Base-by-base conservation (phyloP, 1,140 invertebrate species). In the Macrosteles quadrilineatus region DNA sequence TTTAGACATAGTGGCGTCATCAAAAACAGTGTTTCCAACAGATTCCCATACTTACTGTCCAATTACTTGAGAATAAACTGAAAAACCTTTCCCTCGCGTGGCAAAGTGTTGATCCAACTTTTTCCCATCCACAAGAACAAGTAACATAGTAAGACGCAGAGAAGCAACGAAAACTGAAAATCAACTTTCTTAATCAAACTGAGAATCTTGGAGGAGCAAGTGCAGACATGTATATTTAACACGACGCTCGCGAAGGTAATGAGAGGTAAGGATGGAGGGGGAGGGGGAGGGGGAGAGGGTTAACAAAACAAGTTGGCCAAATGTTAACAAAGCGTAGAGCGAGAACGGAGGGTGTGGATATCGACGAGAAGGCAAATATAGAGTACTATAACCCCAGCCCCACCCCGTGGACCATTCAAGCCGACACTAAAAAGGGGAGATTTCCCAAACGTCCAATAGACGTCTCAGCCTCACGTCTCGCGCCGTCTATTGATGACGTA, bases 401-500 rank as follows among this genome's bases (percentile, higher is more conserved):
- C 14, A 6, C 21, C 55, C 55, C 55, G 14, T 30, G 23, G 25
- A 30, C 55, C 55, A 59, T 59, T 59, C 55, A 59, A 30, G 27
- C 55, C 55, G 55, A 59, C 55, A 59, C 55, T 59, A 59, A 59
- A 59, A 59, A 59, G 55, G 55, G 55, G 55, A 59, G 55, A 59
- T 59, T 59, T 59, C 55, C 55, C 55, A 14, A 59, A 59, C 12
- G 55, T 50, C 47, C 47, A 50, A 50, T 50, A 50, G 47, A 50
- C 47, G 47, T 50, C 47, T 17, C 47, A 19, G 14, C 14, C 47
- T 9, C 55, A 25, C 27, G 4, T 36, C 32, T 4, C 32, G 32
- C 32, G 32, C 4, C 32, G 32, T 36, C 32, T 36, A 36, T 36
- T 36, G 32, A 36, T 36, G 32, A 36, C 55, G 21, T 59, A 14